These are phyloP conservation scores for Cinclus cinclus DNA, from an alignment of 2,113 vertebrate genomes.

Conservation along the genomic window DNA sequence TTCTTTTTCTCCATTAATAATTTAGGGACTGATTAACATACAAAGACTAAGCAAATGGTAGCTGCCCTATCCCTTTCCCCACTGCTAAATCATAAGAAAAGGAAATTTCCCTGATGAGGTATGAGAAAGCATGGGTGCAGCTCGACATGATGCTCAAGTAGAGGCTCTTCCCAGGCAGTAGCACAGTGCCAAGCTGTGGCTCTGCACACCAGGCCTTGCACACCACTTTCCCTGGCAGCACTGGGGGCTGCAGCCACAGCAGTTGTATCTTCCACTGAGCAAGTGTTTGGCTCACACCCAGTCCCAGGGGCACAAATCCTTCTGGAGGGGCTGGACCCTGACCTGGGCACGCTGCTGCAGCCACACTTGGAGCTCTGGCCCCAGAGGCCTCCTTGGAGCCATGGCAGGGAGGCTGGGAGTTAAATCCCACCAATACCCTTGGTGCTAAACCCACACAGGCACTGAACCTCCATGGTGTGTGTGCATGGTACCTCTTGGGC, in stretches of 20 bases:
- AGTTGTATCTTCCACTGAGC: neutral
- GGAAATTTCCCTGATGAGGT: neutral
- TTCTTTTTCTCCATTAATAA: constrained; percentile 69
- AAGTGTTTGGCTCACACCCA: neutral
- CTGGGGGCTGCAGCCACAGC: neutral
- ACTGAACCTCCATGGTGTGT: accelerated
- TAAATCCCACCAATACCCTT: neutral
- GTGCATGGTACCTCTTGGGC: neutral
- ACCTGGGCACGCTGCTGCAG: neutral
- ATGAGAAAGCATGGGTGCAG: neutral
- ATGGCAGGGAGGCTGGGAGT: neutral
- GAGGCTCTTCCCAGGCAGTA: neutral
- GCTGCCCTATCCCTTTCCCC: neutral
- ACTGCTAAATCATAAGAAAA: constrained; percentile 29
- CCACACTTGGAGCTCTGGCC: accelerated
- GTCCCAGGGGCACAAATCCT: neutral
- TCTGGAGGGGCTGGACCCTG: neutral
- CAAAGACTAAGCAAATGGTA: constrained; percentile 63
- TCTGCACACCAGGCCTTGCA: neutral
- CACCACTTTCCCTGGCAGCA: neutral
- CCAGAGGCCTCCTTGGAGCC: neutral
- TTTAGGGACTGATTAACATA: constrained; percentile 72
- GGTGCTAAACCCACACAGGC: neutral
- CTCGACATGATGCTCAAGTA: neutral
- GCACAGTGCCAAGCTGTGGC: neutral